Conservation (phyloP, 2,888 invertebrate species). For the Rotaria socialis region DNA sequence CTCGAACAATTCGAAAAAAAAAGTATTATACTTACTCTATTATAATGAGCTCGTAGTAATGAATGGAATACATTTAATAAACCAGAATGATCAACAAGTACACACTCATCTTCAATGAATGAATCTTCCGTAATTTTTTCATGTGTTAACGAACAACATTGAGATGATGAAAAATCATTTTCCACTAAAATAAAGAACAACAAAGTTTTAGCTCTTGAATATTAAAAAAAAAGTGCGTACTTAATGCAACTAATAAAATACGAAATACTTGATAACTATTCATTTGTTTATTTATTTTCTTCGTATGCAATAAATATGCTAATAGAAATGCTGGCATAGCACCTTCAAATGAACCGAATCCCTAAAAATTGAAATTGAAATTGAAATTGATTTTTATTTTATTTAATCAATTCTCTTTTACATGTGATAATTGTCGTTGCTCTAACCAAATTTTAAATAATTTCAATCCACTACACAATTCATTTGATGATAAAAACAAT, state of each 20-base stretch:
- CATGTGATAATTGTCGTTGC: constrained; percentile 18
- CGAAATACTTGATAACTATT: constrained; percentile 21
- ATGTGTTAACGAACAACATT: background rate
- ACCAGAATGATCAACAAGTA: background rate
- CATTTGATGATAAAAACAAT: background rate
- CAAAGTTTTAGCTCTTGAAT: no score
- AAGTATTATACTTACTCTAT: background rate
- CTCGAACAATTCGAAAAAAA: no score
- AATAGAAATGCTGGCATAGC: background rate
- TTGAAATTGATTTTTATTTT: no score
- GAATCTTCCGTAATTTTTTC: background rate
- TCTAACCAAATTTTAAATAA: constrained; percentile 5
- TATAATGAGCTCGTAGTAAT: background rate
- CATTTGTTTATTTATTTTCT: background rate
- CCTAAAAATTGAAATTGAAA: no score
- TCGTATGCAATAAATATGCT: background rate
- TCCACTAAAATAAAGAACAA: background rate
- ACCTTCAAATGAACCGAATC: background rate
- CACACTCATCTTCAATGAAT: background rate
- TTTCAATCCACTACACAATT: constrained; percentile 21
- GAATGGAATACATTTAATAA: constrained; percentile 3
- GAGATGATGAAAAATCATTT: background rate
- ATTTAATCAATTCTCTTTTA: background rate
- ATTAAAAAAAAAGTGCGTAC: no score
- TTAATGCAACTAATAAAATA: background rate